These are phyloP conservation scores for Pteronura brasiliensis DNA, from an alignment of 2,113 vertebrate genomes.

Conservation along the genomic window DNA sequence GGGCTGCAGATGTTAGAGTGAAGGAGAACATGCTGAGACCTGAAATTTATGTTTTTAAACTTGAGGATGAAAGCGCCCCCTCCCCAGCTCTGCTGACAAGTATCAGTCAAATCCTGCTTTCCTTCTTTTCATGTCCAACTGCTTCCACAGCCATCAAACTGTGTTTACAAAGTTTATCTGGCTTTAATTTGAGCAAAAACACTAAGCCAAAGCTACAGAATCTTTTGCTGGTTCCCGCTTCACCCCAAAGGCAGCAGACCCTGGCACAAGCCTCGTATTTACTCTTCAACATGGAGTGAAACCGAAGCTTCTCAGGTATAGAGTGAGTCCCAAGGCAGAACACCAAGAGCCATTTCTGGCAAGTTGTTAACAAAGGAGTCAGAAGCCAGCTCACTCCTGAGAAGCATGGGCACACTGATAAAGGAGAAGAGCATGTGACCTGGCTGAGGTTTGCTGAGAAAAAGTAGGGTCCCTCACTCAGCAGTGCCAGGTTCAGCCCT, in stretches of 20 bases:
- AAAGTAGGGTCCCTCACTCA: no score
- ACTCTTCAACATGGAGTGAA: not conserved
- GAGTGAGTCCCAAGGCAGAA: not conserved
- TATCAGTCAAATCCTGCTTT: not conserved
- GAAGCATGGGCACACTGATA: not conserved
- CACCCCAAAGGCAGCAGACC: not conserved
- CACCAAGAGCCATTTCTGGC: not conserved
- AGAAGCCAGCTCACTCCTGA: not conserved
- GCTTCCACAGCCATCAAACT: not conserved
- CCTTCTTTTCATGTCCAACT: not conserved
- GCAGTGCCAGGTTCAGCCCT: rapidly evolving
- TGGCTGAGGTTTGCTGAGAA: not conserved
- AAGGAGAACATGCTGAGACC: not conserved
- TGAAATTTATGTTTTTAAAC: constrained; percentile 13
- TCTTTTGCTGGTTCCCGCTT: not conserved
- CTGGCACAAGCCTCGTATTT: not conserved
- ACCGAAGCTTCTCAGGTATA: not conserved
- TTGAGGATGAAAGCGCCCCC: not conserved
- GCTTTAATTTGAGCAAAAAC: constrained; percentile 8
- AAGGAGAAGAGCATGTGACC: not conserved
- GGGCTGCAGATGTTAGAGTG: not conserved
- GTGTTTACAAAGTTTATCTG: not conserved
- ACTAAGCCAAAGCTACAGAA: not conserved
- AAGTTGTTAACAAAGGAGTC: not conserved
- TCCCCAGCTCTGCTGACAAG: not conserved